These are phyloP conservation scores for Ochlodes sylvanus DNA, from an alignment of 2,888 invertebrate species.

Conservation along the genomic window DNA sequence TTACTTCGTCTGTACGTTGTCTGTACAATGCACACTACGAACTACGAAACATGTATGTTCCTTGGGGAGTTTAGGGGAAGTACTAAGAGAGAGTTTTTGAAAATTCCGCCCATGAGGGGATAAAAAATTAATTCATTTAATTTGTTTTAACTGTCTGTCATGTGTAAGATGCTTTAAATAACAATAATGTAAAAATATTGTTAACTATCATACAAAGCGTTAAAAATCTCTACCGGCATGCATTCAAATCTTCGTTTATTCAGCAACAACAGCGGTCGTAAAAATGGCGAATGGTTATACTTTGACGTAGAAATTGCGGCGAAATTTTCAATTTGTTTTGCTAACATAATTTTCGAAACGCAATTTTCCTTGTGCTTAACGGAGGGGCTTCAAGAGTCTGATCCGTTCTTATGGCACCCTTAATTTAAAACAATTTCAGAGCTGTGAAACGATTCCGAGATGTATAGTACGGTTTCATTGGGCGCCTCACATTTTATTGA, in stretches of 20 bases:
- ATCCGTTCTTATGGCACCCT: conserved; percentile 30
- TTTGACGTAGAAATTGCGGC: conserved; percentile 74
- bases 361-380: conserved; percentile 70
- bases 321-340: conserved; percentile 78
- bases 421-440: conserved; percentile 15
- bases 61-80: too few relatives aligned
- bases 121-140: too few relatives aligned
- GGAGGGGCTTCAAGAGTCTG: conserved; percentile 54
- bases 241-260: background rate
- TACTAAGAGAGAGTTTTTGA: too few relatives aligned
- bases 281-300: conserved; percentile 58
- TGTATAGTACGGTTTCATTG: conserved; percentile 6
- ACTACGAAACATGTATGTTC: too few relatives aligned
- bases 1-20: too few relatives aligned
- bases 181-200: too few relatives aligned
- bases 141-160: too few relatives aligned
- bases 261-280: background rate
- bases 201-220: too few relatives aligned
- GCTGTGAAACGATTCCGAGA: conserved; percentile 17
- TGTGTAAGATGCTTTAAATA: too few relatives aligned
- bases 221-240: background rate
- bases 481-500: background rate
- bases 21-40: too few relatives aligned
- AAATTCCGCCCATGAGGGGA: too few relatives aligned
- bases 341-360: conserved; percentile 73